Evolutionary conservation across 2,113 vertebrate species (phyloP), one percentile per base, ranked within the genome.

Genomic region (Gila orcuttii): DNA sequence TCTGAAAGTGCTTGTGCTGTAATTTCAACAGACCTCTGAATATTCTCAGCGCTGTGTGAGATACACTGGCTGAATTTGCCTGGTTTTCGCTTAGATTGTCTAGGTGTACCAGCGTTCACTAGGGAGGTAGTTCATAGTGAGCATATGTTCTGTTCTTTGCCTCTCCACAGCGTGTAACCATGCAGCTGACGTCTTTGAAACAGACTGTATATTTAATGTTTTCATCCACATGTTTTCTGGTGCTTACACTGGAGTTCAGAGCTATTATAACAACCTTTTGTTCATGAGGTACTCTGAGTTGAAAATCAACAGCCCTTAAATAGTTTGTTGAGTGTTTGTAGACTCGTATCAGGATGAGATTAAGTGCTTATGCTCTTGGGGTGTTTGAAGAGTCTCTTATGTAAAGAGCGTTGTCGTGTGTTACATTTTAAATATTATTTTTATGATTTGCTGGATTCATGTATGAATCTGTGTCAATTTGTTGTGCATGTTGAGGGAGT

Each of bases 301-400:
- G 64, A 79, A 36, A 77, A 84, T 71, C 69, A 83, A 82, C 71
- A 79, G n/a, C 50, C 57, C 47, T 82, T 85, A 17, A 74, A 85
- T 82, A 79, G 42, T 85, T 66, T 31, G 17, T 50, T 69, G 21
- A 55, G 83, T 84, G 80, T 85, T 55, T 87, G 62, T 82, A 55
- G 28, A 86, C 47, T 84, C 76, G 79, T 82, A 86, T 82, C 83
- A 7, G 25, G 57, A 64, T 33, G 28, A 79, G 39, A 74, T 28
- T n/a, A 62, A 55, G 64, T 74, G 52, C 23, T 50, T 82, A 36
- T 69, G 52, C 80, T 39, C 25, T 13, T 77, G 52, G 25, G 71
- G 47, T 50, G 21, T 83, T 81, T 89, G 83, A 84, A 76, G 83
- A 73, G 78, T 85, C 80, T 71, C 82, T 90, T 82, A 79, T 64